Percentiles rank a stretch among this genome's conserved stretches.
Conservation (phyloP, 2,888 invertebrate species). For the Cerastis rubricosa region DNA sequence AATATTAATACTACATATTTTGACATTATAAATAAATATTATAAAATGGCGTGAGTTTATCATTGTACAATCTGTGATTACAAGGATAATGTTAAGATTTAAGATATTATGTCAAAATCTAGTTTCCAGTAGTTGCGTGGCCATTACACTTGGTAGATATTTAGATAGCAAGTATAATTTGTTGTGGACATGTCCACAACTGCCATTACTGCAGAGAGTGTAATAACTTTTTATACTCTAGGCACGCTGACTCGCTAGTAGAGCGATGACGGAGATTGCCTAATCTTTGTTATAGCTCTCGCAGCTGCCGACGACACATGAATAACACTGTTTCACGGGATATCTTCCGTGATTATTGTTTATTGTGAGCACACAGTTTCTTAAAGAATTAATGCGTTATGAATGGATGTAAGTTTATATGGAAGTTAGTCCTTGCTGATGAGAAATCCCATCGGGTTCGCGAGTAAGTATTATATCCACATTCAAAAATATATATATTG, state of each 20-base stretch:
- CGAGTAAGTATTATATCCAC: not conserved
- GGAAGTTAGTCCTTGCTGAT: not conserved
- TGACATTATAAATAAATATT: no score
- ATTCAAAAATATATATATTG: not conserved
- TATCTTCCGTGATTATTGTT: no score
- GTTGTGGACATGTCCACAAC: not conserved
- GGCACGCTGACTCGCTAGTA: constrained; percentile 5
- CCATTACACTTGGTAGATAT: not conserved
- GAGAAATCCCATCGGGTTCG: not conserved
- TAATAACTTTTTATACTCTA: constrained; percentile 31
- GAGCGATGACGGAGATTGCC: constrained; percentile 12
- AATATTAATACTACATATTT: not conserved
- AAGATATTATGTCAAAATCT: constrained; percentile 15
- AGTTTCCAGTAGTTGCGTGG: constrained; percentile 1
- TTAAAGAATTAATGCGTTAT: not conserved
- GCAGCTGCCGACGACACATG: not conserved
- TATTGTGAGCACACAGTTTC: not conserved
- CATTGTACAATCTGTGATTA: not conserved
- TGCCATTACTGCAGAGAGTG: constrained; percentile 27
- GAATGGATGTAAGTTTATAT: not conserved
- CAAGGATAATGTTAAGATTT: constrained; percentile 1
- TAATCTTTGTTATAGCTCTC: constrained; percentile 18
- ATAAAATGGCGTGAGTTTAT: not conserved
- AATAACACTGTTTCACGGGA: not conserved
- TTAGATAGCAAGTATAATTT: no score